Base-by-base conservation (phyloP, 2,113 vertebrate species). In the Prunella himalayana region DNA sequence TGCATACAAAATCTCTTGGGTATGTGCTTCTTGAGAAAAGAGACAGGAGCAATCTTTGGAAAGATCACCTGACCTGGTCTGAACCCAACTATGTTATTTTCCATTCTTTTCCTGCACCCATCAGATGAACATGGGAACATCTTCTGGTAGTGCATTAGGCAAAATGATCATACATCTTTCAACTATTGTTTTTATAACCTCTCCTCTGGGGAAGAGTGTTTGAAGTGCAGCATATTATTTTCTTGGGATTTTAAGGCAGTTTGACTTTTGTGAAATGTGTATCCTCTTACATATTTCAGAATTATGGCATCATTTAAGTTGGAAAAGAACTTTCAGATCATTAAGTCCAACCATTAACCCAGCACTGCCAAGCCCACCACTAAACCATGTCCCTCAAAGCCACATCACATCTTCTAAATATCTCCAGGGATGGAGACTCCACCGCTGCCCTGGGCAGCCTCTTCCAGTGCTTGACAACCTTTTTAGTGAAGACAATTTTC, bases 161-260 rank as follows among this genome's bases (percentile, higher is more conserved):
- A 90, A 75, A 69, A 76, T 72, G 22, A 60, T 92, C 79, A 88
- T 87, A 28, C 45, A 61, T 75, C 81, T 92, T 96, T 92, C 86
- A 95, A 24, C 51, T 78, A 42, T 75, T 95, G 77, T 94, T 95
- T 95, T 92, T 57, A 70, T 51, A 68, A 10, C 33, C 39, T 70
- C 21, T 70, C n/a, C 80, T 84, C 54, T 73, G 27, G 81, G 51
- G 56, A 89, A 50, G 72, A 80, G 31, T 30, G 37, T 86, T 53
- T 88, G 64, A 86, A 91, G 23, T 50, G 21, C 35, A 89, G 56
- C 15, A 24, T 63, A 50, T 81, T 91, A 63, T 95, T 91, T 84
- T 78, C 72, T 35, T 78, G 68, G 31, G 35, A 63, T 73, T 84
- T 83, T 86, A 73, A 95, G 45, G 68, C 13, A 23, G 56, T 84